phyloP scores from a whole-genome alignment of 2,888 invertebrate species.

The Drosophila macrospina region DNA sequence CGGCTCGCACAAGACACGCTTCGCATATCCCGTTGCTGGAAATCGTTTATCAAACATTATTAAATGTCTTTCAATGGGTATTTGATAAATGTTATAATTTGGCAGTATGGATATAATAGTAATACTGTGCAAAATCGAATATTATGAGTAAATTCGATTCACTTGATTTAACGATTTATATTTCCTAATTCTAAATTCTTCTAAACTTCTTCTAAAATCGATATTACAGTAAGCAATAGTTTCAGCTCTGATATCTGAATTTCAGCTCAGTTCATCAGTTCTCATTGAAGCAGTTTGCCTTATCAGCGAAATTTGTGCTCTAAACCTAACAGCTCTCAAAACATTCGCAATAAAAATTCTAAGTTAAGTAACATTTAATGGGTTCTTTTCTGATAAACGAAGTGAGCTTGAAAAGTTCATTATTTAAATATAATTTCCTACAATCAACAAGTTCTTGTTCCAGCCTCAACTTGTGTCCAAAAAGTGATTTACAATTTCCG shows the following conservation, averaged over 20 bases:
- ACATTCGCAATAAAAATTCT: background rate
- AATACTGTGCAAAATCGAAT: background rate
- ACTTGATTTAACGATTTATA: no score
- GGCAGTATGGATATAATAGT: constrained; percentile 9
- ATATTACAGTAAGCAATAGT: no score
- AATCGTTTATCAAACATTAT: constrained; percentile 41
- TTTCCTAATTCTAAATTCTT: no score
- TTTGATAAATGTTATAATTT: constrained; percentile 35
- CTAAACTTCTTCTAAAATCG: no score
- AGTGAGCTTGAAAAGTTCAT: background rate
- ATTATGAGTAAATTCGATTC: no score
- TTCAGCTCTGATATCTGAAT: no score
- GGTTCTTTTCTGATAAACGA: background rate
- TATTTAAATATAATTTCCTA: constrained; percentile 1
- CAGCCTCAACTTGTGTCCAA: background rate
- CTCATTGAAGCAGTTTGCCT: background rate
- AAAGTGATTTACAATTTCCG: constrained; percentile 9
- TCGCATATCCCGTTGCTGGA: constrained; percentile 4
- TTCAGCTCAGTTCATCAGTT: background rate
- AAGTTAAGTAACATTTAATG: no score
- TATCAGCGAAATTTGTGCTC: background rate
- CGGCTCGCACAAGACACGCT: constrained; percentile 12
- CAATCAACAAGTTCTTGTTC: constrained; percentile 10
- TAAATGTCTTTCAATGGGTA: constrained; percentile 30
- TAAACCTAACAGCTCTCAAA: background rate